These are phyloP conservation scores for Antrozous pallidus DNA, from an alignment of 2,797 vertebrate species.

Conservation along the genomic window DNA sequence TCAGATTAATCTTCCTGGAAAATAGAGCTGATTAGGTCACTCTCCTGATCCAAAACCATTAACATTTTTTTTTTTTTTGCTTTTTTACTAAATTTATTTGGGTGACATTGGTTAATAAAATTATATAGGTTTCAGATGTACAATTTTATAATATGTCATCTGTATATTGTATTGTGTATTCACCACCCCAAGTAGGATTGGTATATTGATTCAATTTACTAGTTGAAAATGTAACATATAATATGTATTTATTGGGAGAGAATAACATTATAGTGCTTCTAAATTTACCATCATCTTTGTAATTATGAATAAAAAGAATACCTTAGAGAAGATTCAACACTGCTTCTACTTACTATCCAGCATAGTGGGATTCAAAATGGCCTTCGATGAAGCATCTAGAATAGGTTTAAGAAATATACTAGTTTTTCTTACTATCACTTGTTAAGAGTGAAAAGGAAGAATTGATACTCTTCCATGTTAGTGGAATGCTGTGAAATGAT, in stretches of 20 bases:
- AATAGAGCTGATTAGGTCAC: background rate
- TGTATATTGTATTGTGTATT: background rate
- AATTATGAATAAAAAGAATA: conserved; percentile 28
- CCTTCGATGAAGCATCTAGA: conserved; percentile 11
- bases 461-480: background rate
- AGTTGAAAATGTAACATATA: conserved; percentile 3
- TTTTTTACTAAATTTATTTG: background rate
- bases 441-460: background rate
- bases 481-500: background rate
- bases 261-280: conserved; percentile 33
- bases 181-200: background rate
- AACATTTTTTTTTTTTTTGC: background rate
- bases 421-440: background rate
- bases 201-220: background rate
- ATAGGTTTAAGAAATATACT: background rate
- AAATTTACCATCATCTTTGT: conserved; percentile 29
- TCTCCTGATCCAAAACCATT: background rate
- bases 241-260: background rate
- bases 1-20: background rate
- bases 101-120: background rate
- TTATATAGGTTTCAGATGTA: background rate
- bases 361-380: background rate
- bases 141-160: background rate
- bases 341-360: background rate
- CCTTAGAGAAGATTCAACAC: conserved; percentile 2